Evolutionary conservation across 1,140 invertebrate species (phyloP).

Genomic region (Diabrotica undecimpunctata): DNA sequence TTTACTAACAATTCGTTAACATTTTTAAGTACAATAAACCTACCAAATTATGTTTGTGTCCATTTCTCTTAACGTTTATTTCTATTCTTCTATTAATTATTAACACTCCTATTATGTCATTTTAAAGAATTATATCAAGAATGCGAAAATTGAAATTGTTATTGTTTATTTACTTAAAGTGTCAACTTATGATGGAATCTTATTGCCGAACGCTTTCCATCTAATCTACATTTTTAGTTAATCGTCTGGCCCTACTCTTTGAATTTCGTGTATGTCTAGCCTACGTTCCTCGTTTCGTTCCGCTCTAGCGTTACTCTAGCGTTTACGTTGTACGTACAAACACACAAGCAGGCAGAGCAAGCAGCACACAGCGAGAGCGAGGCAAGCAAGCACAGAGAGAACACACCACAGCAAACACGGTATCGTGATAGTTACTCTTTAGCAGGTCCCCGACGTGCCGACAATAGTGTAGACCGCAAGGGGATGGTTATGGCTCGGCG

Average conservation of each 20-base stretch:
- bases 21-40: no score
- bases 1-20: no score
- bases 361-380: constrained; percentile 2
- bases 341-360: constrained; percentile 1
- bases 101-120: no score
- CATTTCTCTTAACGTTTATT: no score
- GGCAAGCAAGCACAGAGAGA: constrained; percentile 5
- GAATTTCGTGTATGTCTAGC: not conserved
- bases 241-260: not conserved
- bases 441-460: constrained; percentile 35
- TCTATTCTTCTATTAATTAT: no score
- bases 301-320: not conserved
- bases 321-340: not conserved
- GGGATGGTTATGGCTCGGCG: constrained; percentile 36
- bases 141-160: no score
- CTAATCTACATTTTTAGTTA: no score
- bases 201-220: no score
- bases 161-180: no score
- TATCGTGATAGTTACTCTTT: constrained; percentile 17
- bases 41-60: no score
- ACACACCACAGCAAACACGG: constrained; percentile 6
- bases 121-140: no score
- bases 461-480: constrained; percentile 40
- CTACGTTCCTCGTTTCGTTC: constrained; percentile 1
- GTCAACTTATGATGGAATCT: no score